These are phyloP conservation scores for Mythimna lalbum DNA, from an alignment of 2,888 invertebrate species.

Conservation along the genomic window DNA sequence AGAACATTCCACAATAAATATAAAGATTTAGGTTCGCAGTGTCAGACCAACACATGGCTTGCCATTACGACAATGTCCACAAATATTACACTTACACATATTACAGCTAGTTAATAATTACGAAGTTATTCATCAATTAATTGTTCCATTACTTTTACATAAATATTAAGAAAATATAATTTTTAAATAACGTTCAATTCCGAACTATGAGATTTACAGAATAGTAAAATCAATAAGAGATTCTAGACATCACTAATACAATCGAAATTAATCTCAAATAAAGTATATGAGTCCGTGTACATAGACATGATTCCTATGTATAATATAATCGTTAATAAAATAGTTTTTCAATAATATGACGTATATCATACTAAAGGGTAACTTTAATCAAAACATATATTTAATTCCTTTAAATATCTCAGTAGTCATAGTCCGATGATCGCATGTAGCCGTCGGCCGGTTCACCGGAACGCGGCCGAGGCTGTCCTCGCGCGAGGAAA, in stretches of 20 bases:
- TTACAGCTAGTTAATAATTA: conserved; percentile 66
- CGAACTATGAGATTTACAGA: conserved; percentile 72
- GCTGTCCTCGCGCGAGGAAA: conserved; percentile 43
- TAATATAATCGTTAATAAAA: conserved; percentile 79
- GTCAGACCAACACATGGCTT: conserved; percentile 40
- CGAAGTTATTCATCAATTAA: conserved; percentile 70
- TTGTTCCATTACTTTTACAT: conserved; percentile 72
- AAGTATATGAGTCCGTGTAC: conserved; percentile 53
- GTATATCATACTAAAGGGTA: conserved; percentile 77
- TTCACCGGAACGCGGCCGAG: conserved; percentile 16
- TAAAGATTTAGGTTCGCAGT: conserved; percentile 30
- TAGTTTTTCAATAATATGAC: conserved; percentile 73
- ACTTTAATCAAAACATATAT: conserved; percentile 76
- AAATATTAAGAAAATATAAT: conserved; percentile 86
- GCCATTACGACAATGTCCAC: conserved; percentile 42
- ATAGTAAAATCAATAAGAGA: conserved; percentile 69
- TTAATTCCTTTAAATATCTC: conserved; percentile 79
- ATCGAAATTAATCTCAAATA: conserved; percentile 56
- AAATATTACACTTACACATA: conserved; percentile 62
- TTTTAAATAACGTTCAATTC: conserved; percentile 85
- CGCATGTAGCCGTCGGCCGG: conserved; percentile 40
- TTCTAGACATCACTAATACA: conserved; percentile 61
- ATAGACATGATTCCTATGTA: conserved; percentile 58
- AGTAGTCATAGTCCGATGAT: conserved; percentile 77
- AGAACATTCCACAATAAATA: conserved; percentile 65